Conservation (phyloP, 1,140 invertebrate genomes). For the Meloidogyne floridensis region DNA sequence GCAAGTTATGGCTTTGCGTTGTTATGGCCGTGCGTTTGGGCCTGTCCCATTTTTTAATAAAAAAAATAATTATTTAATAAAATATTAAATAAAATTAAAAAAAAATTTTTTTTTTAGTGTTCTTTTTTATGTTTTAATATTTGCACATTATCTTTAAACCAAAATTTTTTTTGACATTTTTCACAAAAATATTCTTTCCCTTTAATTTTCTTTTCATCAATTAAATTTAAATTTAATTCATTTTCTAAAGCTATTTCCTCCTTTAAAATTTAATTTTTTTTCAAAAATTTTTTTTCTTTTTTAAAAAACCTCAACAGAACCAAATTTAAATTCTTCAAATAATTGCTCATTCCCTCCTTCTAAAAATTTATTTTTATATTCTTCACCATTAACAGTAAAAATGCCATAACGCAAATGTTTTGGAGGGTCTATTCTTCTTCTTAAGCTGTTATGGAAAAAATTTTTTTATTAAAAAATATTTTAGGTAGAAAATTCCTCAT, state of each 20-base stretch:
- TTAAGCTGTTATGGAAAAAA: slow-evolving; percentile 32
- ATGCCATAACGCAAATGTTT: slow-evolving; percentile 40
- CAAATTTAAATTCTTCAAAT: not conserved
- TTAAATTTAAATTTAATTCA: slow-evolving; percentile 25
- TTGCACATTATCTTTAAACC: slow-evolving; percentile 47
- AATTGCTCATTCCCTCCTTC: not conserved
- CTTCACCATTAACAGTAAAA: slow-evolving; percentile 34
- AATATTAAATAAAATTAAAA: not conserved
- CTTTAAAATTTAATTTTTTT: slow-evolving; percentile 27
- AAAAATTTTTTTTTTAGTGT: slow-evolving; percentile 13
- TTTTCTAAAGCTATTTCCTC: slow-evolving; percentile 34
- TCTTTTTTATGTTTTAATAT: slow-evolving; percentile 45
- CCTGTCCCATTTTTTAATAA: not conserved
- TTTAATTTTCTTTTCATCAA: slow-evolving; percentile 36
- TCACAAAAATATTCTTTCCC: slow-evolving; percentile 42
- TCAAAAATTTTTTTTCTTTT: slow-evolving; percentile 16
- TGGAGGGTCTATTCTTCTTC: slow-evolving; percentile 43
- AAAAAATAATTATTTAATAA: not conserved
- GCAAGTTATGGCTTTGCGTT: too few species aligned
- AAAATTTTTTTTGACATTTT: slow-evolving; percentile 36
- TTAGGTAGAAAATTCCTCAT: too few species aligned
- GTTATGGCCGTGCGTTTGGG: too few species aligned
- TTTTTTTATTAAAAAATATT: not conserved
- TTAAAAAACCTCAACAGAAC: slow-evolving; percentile 10
- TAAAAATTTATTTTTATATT: slow-evolving; percentile 20